Evolutionary conservation across 2,113 vertebrate species (phyloP), one percentile per base, ranked within the genome.

Genomic region (Lophochroa leadbeateri): DNA sequence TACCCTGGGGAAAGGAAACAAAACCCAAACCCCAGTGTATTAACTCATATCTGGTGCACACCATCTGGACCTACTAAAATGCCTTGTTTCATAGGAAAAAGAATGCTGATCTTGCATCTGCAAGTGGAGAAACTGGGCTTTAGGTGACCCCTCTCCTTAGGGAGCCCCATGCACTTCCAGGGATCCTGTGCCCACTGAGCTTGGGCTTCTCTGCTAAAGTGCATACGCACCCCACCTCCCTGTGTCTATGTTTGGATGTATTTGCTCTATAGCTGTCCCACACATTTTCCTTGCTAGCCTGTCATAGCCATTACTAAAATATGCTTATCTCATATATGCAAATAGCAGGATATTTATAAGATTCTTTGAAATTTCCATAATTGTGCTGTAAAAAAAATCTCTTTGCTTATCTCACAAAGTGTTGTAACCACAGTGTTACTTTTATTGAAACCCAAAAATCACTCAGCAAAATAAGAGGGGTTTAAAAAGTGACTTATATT

Each of bases 341-440:
- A 94, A 95, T 94, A 92, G 91, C 29, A 46, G 93, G 90, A 85
- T 94, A 97, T 96, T 97, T 97, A 95, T 95, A 96, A 96, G 88
- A 61, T 76, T 87, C 96, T 96, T 97, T 95, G 95, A 97, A 97
- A 96, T 95, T 95, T 97, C 94, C 92, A 92, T 92, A 94, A 97
- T 92, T 96, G 91, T 87, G 88, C 88, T 88, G 88, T 86, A 78
- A 90, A 94, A 94, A 92, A 74, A 85, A 91, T 82, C 94, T 95
- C 85, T 83, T 90, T 94, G 94, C 94, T 97, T 96, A 97, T 97
- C 95, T 95, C 93, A 39, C 82, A 50, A 92, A 97, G 82, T 91
- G 88, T 93, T 96, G 95, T 94, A 97, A 93, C 83, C 71, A 92
- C 82, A 92, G 84, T 83, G 93, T 90, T 96, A 95, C 94, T 97